Conservation (phyloP, 1,140 invertebrate species). For the Drosophila littoralis region DNA sequence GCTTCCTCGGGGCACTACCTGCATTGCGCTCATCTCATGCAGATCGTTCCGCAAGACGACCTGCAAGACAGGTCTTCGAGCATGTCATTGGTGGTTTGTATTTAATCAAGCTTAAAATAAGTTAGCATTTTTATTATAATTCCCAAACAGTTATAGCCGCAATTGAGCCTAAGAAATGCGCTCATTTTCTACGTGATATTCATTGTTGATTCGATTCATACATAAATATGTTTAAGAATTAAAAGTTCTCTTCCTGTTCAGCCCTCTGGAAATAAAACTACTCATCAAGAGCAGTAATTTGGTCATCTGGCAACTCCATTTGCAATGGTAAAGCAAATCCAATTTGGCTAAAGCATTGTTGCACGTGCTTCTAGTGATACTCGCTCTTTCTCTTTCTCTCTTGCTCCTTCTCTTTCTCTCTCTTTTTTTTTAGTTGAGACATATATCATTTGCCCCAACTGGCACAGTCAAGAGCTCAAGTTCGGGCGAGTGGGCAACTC, state of each 20-base stretch:
- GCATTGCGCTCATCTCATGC: too few species aligned
- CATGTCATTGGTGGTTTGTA: too few species aligned
- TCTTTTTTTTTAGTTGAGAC: not conserved
- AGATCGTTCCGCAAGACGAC: too few species aligned
- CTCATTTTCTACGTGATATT: too few species aligned
- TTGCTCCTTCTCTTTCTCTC: not conserved
- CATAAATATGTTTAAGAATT: too few species aligned
- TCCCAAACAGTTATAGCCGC: too few species aligned
- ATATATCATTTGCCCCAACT: slow-evolving; percentile 25
- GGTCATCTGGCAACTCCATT: not conserved
- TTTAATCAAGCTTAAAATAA: too few species aligned
- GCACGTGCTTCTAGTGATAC: not conserved
- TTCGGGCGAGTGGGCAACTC: not conserved
- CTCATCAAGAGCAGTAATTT: not conserved
- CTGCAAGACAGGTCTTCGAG: too few species aligned
- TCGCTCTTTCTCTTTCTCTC: not conserved
- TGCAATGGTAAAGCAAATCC: not conserved
- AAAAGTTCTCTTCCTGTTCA: not conserved
- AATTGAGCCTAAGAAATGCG: too few species aligned
- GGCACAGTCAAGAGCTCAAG: slow-evolving; percentile 35
- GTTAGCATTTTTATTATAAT: too few species aligned
- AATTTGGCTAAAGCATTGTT: slow-evolving; percentile 4
- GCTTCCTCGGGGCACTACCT: too few species aligned
- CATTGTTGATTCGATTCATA: too few species aligned
- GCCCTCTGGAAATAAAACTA: not conserved